A percentile compares a stretch with the other conserved stretches of the same genome.
Conservation (phyloP, 1,140 invertebrate species). For the Oncopeltus fasciatus region DNA sequence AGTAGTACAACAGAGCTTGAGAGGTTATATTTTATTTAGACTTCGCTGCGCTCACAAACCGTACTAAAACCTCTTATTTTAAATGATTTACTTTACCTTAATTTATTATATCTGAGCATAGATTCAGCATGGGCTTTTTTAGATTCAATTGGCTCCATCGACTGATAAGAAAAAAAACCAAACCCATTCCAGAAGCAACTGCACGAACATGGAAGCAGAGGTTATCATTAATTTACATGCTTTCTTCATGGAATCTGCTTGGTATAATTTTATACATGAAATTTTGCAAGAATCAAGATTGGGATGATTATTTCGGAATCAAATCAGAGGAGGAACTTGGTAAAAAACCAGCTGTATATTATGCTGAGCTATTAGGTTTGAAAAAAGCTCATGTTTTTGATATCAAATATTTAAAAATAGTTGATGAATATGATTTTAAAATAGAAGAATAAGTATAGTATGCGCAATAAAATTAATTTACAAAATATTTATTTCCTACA, state of each 20-base stretch:
- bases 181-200: conserved; percentile 38
- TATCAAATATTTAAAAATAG: neutral
- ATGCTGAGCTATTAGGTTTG: neutral
- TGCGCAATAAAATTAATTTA: too few species aligned
- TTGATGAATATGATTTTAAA: neutral
- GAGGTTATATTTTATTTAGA: too few species aligned
- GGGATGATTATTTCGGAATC: conserved; percentile 44
- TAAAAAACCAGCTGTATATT: conserved; percentile 33
- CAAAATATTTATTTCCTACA: too few species aligned
- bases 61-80: too few species aligned
- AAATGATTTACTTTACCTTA: too few species aligned
- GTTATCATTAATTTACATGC: conserved; percentile 40
- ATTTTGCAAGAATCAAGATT: conserved; percentile 41
- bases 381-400: neutral
- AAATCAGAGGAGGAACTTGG: conserved; percentile 39
- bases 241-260: conserved; percentile 48
- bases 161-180: conserved; percentile 40
- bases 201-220: conserved; percentile 41
- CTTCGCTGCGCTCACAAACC: too few species aligned
- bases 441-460: too few species aligned
- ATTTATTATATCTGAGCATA: too few species aligned
- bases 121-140: conserved; percentile 4
- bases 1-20: too few species aligned
- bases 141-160: conserved; percentile 32
- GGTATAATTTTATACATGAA: conserved; percentile 40